A percentile compares a stretch with the other conserved stretches of the same genome.
These are phyloP conservation scores for Pecten maximus DNA, from an alignment of 2,888 invertebrate genomes.

Conservation along the genomic window DNA sequence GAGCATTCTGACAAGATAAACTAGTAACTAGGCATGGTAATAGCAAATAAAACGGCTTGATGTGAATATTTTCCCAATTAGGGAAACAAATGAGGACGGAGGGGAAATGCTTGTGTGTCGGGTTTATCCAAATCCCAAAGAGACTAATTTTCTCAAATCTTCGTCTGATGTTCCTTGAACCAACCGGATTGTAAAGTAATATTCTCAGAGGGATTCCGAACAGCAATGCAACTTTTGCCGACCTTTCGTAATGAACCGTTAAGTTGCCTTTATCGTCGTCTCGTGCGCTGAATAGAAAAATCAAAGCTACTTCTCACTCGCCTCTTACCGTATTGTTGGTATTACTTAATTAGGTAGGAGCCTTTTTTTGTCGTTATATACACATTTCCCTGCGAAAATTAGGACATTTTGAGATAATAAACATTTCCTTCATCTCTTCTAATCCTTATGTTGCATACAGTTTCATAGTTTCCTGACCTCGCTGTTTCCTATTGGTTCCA, in stretches of 20 bases:
- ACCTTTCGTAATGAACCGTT: constrained; percentile 56
- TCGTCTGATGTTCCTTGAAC: constrained; percentile 57
- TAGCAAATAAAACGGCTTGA: constrained; percentile 56
- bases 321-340: constrained; percentile 31
- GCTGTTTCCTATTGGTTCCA: not conserved
- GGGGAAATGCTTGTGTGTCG: constrained; percentile 46
- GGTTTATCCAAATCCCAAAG: constrained; percentile 58
- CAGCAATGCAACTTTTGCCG: constrained; percentile 51
- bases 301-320: not conserved
- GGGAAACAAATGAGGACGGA: constrained; percentile 50
- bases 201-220: constrained; percentile 42
- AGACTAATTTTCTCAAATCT: constrained; percentile 67
- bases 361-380: not conserved
- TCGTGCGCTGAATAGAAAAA: constrained; percentile 50
- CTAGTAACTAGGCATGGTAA: constrained; percentile 47
- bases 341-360: constrained; percentile 1
- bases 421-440: not conserved
- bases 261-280: constrained; percentile 53
- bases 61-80: constrained; percentile 55
- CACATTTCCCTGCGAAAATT: not conserved
- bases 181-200: constrained; percentile 42
- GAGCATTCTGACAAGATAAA: constrained; percentile 51
- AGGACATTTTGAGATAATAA: not conserved
- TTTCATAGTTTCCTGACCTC: too few relatives aligned
- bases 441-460: not conserved